These are phyloP conservation scores for Eristalinus sepulchralis DNA, from an alignment of 2,888 invertebrate genomes.

Conservation along the genomic window DNA sequence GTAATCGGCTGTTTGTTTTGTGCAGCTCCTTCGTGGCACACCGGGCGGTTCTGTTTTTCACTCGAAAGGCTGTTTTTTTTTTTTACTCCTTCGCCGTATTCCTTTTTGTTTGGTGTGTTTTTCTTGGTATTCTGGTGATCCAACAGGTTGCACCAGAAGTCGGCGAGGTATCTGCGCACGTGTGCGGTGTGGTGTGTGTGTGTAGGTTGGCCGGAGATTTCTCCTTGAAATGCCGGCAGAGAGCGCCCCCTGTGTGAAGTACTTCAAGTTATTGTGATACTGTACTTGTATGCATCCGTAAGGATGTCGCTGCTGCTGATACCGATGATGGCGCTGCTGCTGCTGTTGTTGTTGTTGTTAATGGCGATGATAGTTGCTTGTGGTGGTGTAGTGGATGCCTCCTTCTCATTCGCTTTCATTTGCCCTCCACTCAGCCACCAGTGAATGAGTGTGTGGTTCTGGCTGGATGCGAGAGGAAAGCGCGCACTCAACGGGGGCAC, in stretches of 20 bases:
- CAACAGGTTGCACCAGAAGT: constrained; percentile 67
- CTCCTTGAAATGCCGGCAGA: constrained; percentile 63
- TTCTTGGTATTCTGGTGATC: constrained; percentile 64
- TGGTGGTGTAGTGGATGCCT: constrained; percentile 50
- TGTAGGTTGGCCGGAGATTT: constrained; percentile 54
- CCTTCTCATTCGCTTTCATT: constrained; percentile 65
- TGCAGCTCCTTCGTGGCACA: constrained; percentile 68
- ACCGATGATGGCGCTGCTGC: constrained; percentile 4
- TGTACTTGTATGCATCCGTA: constrained; percentile 53
- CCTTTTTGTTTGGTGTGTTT: constrained; percentile 37
- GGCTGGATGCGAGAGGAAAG: not conserved
- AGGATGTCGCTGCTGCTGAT: constrained; percentile 25
- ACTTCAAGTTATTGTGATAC: constrained; percentile 59
- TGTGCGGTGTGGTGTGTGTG: not conserved
- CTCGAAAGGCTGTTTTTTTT: constrained; percentile 1
- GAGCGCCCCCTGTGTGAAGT: constrained; percentile 16
- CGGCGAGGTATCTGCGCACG: constrained; percentile 15
- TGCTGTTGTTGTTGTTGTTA: constrained; percentile 18
- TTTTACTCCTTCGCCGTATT: constrained; percentile 7
- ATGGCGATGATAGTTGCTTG: not conserved
- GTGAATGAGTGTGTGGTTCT: not conserved
- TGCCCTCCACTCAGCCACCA: constrained; percentile 34
- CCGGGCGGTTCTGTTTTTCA: constrained; percentile 38
- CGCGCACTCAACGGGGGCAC: not conserved
- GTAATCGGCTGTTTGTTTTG: constrained; percentile 67